A percentile compares a stretch with the other conserved stretches of the same genome.
Conservation (phyloP, 2,113 vertebrate genomes). For the Zosterops hypoxanthus region DNA sequence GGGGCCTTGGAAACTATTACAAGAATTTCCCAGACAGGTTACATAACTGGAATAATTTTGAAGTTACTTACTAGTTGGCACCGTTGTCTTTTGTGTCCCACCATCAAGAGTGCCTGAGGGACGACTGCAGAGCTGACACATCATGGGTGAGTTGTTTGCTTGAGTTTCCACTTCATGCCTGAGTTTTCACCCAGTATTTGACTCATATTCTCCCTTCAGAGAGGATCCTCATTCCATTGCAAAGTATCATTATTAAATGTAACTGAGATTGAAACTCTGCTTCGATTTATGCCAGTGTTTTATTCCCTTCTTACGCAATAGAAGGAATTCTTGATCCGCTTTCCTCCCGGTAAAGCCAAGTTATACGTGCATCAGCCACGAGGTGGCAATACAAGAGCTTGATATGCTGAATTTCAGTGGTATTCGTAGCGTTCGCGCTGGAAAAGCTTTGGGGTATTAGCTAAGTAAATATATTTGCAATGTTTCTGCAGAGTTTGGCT, state of each 20-base stretch:
- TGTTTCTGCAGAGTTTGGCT: background rate
- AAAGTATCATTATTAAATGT: background rate
- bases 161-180: background rate
- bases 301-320: fast-evolving
- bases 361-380: background rate
- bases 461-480: background rate
- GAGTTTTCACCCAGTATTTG: background rate
- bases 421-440: fast-evolving
- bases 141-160: background rate
- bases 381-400: slow-evolving; percentile 40
- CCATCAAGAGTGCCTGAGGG: background rate
- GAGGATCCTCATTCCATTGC: background rate
- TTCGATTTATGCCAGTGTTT: background rate
- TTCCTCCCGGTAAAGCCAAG: background rate
- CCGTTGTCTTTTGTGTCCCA: background rate
- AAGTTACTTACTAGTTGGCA: background rate
- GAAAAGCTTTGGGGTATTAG: background rate
- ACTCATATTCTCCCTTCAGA: background rate
- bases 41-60: background rate
- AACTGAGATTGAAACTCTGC: background rate
- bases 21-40: background rate
- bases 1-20: background rate
- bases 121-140: background rate
- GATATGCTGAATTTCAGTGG: background rate
- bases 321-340: fast-evolving